These are phyloP conservation scores for Cyphomyrmex costatus DNA, from an alignment of 1,140 invertebrate genomes.

Conservation along the genomic window DNA sequence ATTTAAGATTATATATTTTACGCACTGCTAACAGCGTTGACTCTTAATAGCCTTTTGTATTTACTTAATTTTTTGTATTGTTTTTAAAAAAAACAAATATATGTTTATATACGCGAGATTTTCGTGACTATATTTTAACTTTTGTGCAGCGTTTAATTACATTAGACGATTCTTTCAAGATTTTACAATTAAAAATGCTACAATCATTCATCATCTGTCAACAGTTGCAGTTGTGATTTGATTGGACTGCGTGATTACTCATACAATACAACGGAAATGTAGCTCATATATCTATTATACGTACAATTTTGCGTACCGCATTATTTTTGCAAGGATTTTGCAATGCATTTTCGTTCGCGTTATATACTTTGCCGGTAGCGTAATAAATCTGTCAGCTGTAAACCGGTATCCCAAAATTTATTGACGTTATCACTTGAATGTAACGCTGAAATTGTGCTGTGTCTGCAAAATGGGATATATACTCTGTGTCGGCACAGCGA, in stretches of 20 bases:
- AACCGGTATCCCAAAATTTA: conserved; percentile 58
- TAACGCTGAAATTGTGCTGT: conserved; percentile 46
- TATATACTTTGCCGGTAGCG: conserved; percentile 54
- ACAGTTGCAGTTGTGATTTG: conserved; percentile 31
- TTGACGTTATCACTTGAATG: conserved; percentile 58
- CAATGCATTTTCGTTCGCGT: conserved; percentile 61
- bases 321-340: conserved; percentile 59
- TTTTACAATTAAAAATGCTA: conserved; percentile 16
- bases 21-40: no score
- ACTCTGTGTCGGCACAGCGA: background rate
- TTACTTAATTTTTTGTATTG: no score
- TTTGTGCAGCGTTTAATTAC: background rate
- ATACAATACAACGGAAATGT: conserved; percentile 49
- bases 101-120: background rate
- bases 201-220: conserved; percentile 18
- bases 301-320: conserved; percentile 48
- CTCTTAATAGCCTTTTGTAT: no score
- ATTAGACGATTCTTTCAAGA: conserved; percentile 13
- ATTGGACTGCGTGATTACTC: conserved; percentile 5
- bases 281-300: conserved; percentile 59
- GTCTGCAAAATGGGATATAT: conserved; percentile 30
- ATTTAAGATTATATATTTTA: no score
- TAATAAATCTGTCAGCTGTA: conserved; percentile 61
- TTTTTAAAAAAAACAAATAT: background rate
- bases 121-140: background rate